Base-by-base conservation (phyloP, 1,140 invertebrate genomes). In the Magallana ariakensis region DNA sequence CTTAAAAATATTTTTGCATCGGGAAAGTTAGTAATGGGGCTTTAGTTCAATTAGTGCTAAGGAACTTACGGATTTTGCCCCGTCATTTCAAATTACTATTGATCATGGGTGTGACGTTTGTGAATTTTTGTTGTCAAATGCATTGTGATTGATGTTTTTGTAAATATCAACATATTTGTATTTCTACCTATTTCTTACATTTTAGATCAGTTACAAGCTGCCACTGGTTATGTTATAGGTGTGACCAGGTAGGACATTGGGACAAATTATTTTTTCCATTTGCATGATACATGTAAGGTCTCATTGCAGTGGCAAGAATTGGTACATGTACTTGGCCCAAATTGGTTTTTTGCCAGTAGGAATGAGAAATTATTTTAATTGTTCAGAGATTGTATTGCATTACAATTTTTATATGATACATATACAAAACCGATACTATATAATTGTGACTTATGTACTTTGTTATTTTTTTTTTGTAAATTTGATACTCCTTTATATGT, bases 171-270 rank as follows among this genome's bases (percentile, higher is more conserved):
- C 0, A 13, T 26, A 11, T 13, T 8, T 75, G 11, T 11, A 13
- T 22, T 22, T 22, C 11, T 75, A 19, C 33, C 9, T 26, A 75
- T 33, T 60, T 60, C 13, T 75, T 46, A 75, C 33, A 26, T 75
- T 75, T 26, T 26, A 75, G 66, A 75, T 75, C 66, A 75, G 22
- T 75, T 75, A 33, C 66, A 75, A 33, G 66, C 66, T 75, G 66
- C 66, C 19, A 75, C 66, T 75, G 66, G 66, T 26, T 75, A 75
- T 10, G 66, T 75, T 26, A 75, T 75, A 1, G 66, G 66, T 13
- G 66, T 75, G 9, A 75, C 66, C 22, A 75, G 66, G 66, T 75
- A 75, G 33, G 66, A 26, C 33, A 46, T 46, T 46, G 33, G 33
- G 33, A 46, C 33, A 46, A 46, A 46, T 46, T 46, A 46, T 46